Base-by-base conservation (phyloP, 2,888 invertebrate genomes). In the Rapana venosa region DNA sequence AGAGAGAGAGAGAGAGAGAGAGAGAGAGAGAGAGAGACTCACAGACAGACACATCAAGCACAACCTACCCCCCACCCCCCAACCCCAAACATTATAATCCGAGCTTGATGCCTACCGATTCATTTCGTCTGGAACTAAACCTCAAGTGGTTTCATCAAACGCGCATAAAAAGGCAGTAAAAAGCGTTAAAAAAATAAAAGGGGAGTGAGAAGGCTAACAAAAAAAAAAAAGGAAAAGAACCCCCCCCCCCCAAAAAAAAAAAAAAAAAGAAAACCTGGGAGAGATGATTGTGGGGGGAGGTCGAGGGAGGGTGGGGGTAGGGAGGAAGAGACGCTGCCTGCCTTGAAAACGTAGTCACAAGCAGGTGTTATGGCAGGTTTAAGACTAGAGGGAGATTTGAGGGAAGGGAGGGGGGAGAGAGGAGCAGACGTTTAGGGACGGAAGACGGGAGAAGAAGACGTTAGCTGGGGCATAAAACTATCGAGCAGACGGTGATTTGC, bases 361-460 rank as follows among this genome's bases (percentile, higher is more conserved):
- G 83, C 83, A 83, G 83, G 83, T 83, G 83, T 83, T 47, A 47
- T 36, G 83, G 83, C 77, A 32, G 32, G 77, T 30, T 32, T 77
- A 30, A 13, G 22, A 32, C 32, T 30, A 11, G 15, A 32, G 77
- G 32, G 77, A n/a, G 70, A 74, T 61, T 20, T 61, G 61, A 22
- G 61, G 22, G 61, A 22, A 13, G 61, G 61, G 22, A 22, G 61
- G 22, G 61, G 61, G 22, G n/a, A n/a, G 70, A n/a, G 11, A 74
- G 70, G 11, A 74, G 26, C 11, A n/a, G 70, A 11, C 47, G 70
- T 26, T 8, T 26, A n/a, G 70, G n/a, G 70, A 70, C 47, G 47
- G 47, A 47, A 47, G 47, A 47, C 26, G n/a, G n/a, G 70, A n/a
- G n/a, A n/a, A n/a, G 70, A 26, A n/a, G 47, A 47, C 47, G 47